Base-by-base conservation (phyloP, 2,113 vertebrate genomes). In the Apus apus region DNA sequence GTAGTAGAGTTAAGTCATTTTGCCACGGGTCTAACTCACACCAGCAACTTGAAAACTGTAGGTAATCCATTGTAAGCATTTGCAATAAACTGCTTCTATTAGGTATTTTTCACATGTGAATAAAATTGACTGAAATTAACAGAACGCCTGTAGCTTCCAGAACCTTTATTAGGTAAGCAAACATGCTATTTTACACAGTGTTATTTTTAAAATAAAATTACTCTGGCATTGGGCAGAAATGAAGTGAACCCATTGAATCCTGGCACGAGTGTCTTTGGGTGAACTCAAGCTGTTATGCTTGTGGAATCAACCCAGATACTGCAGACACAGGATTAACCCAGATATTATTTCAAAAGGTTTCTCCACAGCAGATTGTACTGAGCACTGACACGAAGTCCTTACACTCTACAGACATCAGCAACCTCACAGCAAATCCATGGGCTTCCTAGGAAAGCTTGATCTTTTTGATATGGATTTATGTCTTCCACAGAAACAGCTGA, bases 281-380 rank as follows among this genome's bases (percentile, higher is more conserved):
- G 46, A 95, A 81, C 40, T 85, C 76, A 90, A 86, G 81, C 75
- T 92, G 68, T 74, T 92, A 67, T 0, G 13, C 30, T 71, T 84
- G 57, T 51, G 43, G 73, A 57, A 93, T 84, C 79, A 93, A 61
- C 38, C 56, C 29, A 90, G 64, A 85, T 80, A 84, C 57, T 60
- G 50, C 85, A 93, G 72, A 81, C 61, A 45, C 9, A 85, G 68
- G 72, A 92, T 94, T 93, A 96, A 94, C 66, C 61, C 36, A 91
- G 78, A 72, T 87, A 89, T 26, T 86, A 58, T 68, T 91, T 75
- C 87, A 81, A 90, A 90, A 83, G 53, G 19, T 61, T 68, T 74
- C 61, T 84, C 65, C 53, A 51, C 26, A 83, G 79, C 46, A 79
- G 53, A 87, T 76, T 90, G 95, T 58, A 82, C 51, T 76, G 38